Base-by-base conservation (phyloP, 2,113 vertebrate genomes). In the Spizaetus ornatus region DNA sequence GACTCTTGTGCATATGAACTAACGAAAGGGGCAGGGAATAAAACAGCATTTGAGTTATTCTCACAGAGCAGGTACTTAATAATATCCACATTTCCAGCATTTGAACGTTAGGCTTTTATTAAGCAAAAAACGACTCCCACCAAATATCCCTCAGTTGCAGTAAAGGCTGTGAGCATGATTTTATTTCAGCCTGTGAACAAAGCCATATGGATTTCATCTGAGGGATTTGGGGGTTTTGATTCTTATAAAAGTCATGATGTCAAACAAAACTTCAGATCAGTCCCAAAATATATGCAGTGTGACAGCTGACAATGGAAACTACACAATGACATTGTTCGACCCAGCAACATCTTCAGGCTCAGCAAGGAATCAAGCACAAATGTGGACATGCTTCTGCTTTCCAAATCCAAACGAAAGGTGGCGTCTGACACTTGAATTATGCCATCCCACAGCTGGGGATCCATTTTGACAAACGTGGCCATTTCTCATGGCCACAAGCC, bases 191-290 rank as follows among this genome's bases (percentile, higher is more conserved):
- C 94, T 96, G 88, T 96, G 95, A 97, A 97, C 95, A 97, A 96
- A 96, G 91, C 95, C 97, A 97, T 97, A 97, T 97, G 97, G 96
- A 97, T 96, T 96, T 97, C 95, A 96, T 97, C 96, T 92, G 76
- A 92, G 91, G 88, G 90, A 95, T 97, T 96, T 97, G 91, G 95
- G 92, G 84, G 86, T 74, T 95, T 96, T 96, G 92, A 93, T 97
- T 96, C 94, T 96, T 98, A 94, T 95, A 96, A 86, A 96, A 97
- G 91, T 92, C 91, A 72, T 93, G 95, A 95, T 97, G 95, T 97
- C 97, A 95, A 95, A 96, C 95, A 96, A 95, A 97, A 96, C 93
- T 96, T 95, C 93, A 97, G 86, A 95, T 97, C 93, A 85, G 91
- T 76, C 94, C 93, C 90, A 91, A 96, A 96, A 90, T 90, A 96